Percentiles rank a stretch among this genome's conserved stretches.
Evolutionary conservation across 2,797 vertebrate genomes (phyloP).

Genomic region (Triplophysa yarkandensis): DNA sequence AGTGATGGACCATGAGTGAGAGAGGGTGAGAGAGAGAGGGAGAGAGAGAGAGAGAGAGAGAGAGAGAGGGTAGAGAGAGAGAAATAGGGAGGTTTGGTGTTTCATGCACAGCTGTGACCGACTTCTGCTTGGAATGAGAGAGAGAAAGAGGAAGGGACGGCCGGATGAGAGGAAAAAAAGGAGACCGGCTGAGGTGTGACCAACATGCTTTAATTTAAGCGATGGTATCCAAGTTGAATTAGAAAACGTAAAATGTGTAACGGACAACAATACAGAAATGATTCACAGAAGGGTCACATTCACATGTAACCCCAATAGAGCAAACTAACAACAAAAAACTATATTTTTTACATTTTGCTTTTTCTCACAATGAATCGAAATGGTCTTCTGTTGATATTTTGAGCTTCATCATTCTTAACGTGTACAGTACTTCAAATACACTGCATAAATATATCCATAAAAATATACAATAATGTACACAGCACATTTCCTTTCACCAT

Average conservation of each 20-base stretch:
- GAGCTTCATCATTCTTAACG: too few species aligned
- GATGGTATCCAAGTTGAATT: slow-evolving; percentile 1
- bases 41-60: slow-evolving; percentile 11
- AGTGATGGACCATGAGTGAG: slow-evolving; percentile 38
- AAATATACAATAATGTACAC: background rate
- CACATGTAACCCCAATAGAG: background rate
- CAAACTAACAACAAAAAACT: background rate
- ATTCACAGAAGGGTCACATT: background rate
- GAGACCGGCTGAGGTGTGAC: slow-evolving; percentile 15
- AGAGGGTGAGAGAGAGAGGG: background rate
- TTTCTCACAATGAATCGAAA: background rate
- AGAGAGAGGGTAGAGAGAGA: slow-evolving; percentile 11
- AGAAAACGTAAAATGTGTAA: background rate
- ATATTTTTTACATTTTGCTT: too few species aligned
- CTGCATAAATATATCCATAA: too few species aligned
- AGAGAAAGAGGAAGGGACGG: slow-evolving; percentile 39
- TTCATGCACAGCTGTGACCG: slow-evolving; percentile 37
- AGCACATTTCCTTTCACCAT: too few species aligned
- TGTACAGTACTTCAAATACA: too few species aligned
- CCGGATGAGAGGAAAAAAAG: slow-evolving; percentile 27
- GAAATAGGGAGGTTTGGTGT: slow-evolving; percentile 44
- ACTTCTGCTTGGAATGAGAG: slow-evolving; percentile 34
- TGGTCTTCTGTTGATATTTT: background rate
- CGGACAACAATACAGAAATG: too few species aligned
- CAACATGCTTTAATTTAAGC: slow-evolving; percentile 27